phyloP scores from a whole-genome alignment of 35 echinoderm and acorn worm species.

The Ptychodera flava region DNA sequence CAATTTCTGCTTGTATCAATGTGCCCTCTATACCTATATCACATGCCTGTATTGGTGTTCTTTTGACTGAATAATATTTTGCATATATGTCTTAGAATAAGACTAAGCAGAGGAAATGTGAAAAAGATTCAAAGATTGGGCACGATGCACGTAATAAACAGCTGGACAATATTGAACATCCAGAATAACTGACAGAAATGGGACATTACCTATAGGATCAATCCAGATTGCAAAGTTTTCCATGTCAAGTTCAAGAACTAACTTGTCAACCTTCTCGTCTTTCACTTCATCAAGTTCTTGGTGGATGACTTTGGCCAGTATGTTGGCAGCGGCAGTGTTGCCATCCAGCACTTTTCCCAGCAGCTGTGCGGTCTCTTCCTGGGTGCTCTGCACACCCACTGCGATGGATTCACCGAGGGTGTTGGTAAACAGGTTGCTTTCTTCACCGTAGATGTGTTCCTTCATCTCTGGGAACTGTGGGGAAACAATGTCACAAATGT shows the following conservation, averaged over 20 bases:
- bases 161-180: too few species aligned
- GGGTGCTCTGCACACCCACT: constrained; percentile 58
- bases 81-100: too few species aligned
- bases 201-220: constrained; percentile 89
- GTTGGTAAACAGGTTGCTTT: constrained; percentile 98
- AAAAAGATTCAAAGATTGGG: too few species aligned
- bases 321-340: constrained; percentile 41
- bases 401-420: constrained; percentile 63
- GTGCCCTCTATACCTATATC: too few species aligned
- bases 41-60: too few species aligned
- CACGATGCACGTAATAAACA: too few species aligned
- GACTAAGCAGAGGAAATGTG: too few species aligned
- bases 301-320: constrained; percentile 37
- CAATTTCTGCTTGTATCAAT: too few species aligned
- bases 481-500: too few species aligned
- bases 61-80: too few species aligned
- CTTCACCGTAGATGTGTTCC: constrained; percentile 76
- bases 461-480: constrained; percentile 58
- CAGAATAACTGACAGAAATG: too few species aligned
- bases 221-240: constrained; percentile 85
- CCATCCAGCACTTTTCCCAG: constrained; percentile 73
- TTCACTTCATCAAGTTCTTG: background rate
- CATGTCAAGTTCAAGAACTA: constrained; percentile 66
- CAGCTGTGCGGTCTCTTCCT: constrained; percentile 35
- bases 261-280: constrained; percentile 3